Conservation (phyloP, 2,113 vertebrate genomes). For the Myiozetetes cayanensis region DNA sequence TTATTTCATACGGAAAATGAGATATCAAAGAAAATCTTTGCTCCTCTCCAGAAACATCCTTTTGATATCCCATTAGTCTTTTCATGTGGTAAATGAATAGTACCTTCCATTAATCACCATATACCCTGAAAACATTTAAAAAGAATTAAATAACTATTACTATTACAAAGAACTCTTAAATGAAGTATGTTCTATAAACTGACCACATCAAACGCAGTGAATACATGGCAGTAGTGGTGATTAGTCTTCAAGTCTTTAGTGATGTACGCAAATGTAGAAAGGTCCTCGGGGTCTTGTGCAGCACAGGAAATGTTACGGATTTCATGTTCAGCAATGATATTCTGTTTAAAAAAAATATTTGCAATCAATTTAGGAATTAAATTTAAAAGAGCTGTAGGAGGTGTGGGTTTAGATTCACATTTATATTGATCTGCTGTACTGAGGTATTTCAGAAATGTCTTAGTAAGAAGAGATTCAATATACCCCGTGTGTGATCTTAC, state of each 20-base stretch:
- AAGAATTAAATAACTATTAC: not conserved
- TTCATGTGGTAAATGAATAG: not conserved
- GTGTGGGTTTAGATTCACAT: not conserved
- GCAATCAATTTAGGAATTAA: not conserved
- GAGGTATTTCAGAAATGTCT: not conserved
- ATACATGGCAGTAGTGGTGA: slow-evolving; percentile 99
- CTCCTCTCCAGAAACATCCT: not conserved
- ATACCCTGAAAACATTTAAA: not conserved
- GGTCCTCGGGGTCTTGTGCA: slow-evolving; percentile 97
- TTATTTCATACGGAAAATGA: not conserved
- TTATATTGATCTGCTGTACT: not conserved
- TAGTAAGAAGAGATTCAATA: not conserved
- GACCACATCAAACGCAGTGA: slow-evolving; percentile 98
- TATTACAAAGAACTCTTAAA: not conserved
- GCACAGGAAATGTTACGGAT: slow-evolving; percentile 99
- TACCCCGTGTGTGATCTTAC: not conserved
- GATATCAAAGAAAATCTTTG: not conserved
- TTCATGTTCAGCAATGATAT: slow-evolving; percentile 98
- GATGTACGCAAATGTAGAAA: slow-evolving; percentile 98
- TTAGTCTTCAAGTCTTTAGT: slow-evolving; percentile 99
- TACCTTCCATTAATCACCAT: not conserved
- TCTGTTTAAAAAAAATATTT: slow-evolving; percentile 73
- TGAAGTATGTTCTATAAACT: slow-evolving; percentile 58
- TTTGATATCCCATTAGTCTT: not conserved
- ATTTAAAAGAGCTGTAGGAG: not conserved